Evolutionary conservation across 2,888 invertebrate species (phyloP), one percentile per base, ranked within the genome.

Genomic region (Salpingus planirostris): DNA sequence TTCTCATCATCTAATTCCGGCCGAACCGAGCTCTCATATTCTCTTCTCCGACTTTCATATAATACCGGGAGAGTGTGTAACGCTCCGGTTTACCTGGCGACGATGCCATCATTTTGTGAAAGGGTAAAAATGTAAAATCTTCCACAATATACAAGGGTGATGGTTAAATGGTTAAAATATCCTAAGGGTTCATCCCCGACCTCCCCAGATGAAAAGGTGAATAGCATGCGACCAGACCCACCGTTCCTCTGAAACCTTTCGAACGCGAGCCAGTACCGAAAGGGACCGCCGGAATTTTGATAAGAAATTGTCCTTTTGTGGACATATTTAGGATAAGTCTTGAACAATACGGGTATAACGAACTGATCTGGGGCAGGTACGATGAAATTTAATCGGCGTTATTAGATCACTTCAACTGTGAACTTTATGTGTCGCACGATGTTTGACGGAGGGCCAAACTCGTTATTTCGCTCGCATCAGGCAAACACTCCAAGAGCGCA

Each of bases 281-380:
- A 29, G 54, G 58, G 46, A 11, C 40, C 30, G 35, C 40, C 52
- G 52, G 40, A 52, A 52, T 57, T 60, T 58, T 60, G 57, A 59
- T 58, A 57, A 56, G 57, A 58, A 59, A 56, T 59, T 60, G 60
- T 57, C 59, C 60, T 58, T 59, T 58, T 60, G 59, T 55, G 55
- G 58, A 57, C 50, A 51, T 55, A 58, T 61, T 57, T 59, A 51
- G 60, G 57, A 54, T 55, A 57, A 52, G 50, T 50, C 49, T 50
- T 47, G 57, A 57, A 64, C 62, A 64, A 64, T 61, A 45, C 46
- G 40, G 42, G 42, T 56, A 48, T 62, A 64, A 64, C 63, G 62
- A 64, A 64, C 60, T 54, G 54, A 54, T 52, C 46, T 48, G 27
- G 44, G 41, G 46, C 44, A 46, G 49, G 48, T 49, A 54, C 46